Evolutionary conservation across 1,140 invertebrate species (phyloP).

Genomic region (Homarus americanus): DNA sequence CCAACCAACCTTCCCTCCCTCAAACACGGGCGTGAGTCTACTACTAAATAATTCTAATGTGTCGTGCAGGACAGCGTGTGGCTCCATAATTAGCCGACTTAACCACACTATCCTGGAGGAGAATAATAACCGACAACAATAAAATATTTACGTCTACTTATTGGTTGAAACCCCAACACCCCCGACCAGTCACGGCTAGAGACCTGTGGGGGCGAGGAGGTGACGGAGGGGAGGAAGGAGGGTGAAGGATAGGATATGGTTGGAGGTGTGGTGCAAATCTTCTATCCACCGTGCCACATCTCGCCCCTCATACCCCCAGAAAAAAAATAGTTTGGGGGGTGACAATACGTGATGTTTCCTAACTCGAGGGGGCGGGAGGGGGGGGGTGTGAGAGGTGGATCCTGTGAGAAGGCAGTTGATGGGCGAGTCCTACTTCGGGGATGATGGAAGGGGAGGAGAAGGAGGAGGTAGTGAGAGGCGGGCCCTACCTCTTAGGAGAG

Average conservation of each 20-base stretch:
- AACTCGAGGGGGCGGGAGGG: too few relatives aligned
- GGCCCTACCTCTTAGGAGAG: too few relatives aligned
- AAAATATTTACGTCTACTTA: conserved; percentile 25
- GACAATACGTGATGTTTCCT: too few relatives aligned
- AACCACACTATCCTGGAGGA: conserved; percentile 13
- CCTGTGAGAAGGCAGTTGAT: too few relatives aligned
- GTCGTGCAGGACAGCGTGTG: conserved; percentile 25
- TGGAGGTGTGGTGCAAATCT: too few relatives aligned
- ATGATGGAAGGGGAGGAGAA: too few relatives aligned
- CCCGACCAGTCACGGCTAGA: neutral
- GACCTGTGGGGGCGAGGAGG: neutral
- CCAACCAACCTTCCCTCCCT: neutral
- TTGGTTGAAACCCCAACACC: neutral
- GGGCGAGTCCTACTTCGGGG: too few relatives aligned
- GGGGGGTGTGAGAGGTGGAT: too few relatives aligned
- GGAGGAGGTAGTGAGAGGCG: too few relatives aligned
- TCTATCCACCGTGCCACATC: too few relatives aligned
- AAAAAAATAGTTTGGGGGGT: too few relatives aligned
- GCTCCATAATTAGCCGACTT: conserved; percentile 37
- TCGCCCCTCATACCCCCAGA: too few relatives aligned
- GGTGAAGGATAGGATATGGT: neutral
- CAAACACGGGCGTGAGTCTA: neutral
- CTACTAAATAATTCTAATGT: neutral
- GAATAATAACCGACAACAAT: conserved; percentile 4
- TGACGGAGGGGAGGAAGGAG: neutral